Conservation (phyloP, 2,888 invertebrate genomes). For the Phytoseiulus persimilis region DNA sequence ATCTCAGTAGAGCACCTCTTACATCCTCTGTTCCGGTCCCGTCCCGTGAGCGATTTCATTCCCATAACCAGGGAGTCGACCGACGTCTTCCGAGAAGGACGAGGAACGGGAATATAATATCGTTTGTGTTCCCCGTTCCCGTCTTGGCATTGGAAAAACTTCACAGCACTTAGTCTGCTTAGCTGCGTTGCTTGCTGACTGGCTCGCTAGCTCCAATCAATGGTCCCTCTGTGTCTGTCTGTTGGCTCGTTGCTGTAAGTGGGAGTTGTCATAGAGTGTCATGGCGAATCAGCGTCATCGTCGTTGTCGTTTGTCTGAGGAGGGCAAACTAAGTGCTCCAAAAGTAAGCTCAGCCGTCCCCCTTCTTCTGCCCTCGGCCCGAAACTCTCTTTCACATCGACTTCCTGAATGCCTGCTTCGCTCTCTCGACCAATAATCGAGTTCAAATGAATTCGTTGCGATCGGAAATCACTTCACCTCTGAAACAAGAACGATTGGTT, state of each 20-base stretch:
- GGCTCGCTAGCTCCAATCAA: neutral
- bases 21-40: too few species aligned
- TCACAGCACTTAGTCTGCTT: neutral
- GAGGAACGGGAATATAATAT: neutral
- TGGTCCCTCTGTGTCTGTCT: neutral
- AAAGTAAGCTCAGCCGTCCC: neutral
- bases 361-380: neutral
- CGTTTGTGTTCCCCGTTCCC: neutral
- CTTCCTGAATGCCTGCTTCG: neutral
- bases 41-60: neutral
- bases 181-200: neutral
- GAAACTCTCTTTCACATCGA: neutral
- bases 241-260: neutral
- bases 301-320: neutral
- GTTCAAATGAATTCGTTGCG: slow-evolving; percentile 5
- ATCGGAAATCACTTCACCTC: neutral
- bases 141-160: neutral
- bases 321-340: neutral
- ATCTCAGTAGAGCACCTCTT: too few species aligned
- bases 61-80: neutral
- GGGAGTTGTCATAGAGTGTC: slow-evolving; percentile 5
- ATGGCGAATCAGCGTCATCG: neutral
- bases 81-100: neutral
- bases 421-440: neutral
- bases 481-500: neutral